phyloP scores from a whole-genome alignment of 2,113 vertebrate genomes.

The Mesocricetus auratus region DNA sequence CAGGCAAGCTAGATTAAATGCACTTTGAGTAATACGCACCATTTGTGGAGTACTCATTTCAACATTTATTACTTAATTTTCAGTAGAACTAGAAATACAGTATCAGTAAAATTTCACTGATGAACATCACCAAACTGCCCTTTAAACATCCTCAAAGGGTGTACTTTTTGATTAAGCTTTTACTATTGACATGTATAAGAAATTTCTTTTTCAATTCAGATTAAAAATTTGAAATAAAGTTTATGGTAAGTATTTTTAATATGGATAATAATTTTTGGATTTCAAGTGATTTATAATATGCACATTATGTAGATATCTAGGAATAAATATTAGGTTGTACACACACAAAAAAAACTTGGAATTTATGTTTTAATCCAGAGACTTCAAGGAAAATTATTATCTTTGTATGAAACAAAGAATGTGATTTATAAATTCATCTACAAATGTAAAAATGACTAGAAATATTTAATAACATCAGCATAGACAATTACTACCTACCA shows the following conservation, averaged over 20 bases:
- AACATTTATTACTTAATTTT: not conserved
- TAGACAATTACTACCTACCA: not conserved
- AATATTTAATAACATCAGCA: constrained; percentile 13
- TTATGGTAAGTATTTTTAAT: constrained; percentile 19
- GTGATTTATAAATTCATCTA: not conserved
- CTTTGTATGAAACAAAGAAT: not conserved
- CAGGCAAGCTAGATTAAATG: not conserved
- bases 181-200: not conserved
- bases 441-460: not conserved
- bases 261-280: not conserved
- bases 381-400: not conserved
- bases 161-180: not conserved
- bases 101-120: not conserved
- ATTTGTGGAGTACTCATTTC: not conserved
- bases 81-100: not conserved
- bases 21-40: not conserved
- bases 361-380: not conserved
- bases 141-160: not conserved
- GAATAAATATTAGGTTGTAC: not conserved
- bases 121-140: not conserved
- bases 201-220: not conserved
- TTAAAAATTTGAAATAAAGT: constrained; percentile 32
- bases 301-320: not conserved
- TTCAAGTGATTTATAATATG: not conserved
- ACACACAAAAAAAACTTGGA: not conserved